Evolutionary conservation across 2,888 invertebrate species (phyloP).

Genomic region (Neuroscelio doddi): DNA sequence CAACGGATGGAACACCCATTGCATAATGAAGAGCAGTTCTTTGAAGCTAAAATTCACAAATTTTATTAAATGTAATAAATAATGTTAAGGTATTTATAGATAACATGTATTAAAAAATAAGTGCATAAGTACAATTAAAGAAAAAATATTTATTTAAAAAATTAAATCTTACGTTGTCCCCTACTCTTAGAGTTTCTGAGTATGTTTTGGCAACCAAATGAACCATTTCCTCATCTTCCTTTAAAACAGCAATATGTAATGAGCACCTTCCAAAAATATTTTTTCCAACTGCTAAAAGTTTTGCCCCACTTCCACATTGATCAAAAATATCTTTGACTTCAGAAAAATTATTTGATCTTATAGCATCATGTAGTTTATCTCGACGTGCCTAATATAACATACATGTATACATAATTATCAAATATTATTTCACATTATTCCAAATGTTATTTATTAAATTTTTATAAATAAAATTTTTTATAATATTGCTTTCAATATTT

Average conservation of each 20-base stretch:
- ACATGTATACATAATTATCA: no score
- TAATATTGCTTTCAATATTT: no score
- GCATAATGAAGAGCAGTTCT: slow-evolving; percentile 92
- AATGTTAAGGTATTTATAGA: no score
- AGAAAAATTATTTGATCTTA: slow-evolving; percentile 78
- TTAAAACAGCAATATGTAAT: slow-evolving; percentile 89
- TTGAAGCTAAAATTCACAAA: slow-evolving; percentile 79
- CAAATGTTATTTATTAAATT: no score
- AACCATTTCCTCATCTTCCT: slow-evolving; percentile 87
- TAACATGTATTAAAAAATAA: no score
- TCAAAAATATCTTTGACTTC: slow-evolving; percentile 75
- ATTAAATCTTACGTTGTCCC: slow-evolving; percentile 92
- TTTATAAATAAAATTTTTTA: no score
- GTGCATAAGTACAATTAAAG: no score
- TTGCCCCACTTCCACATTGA: slow-evolving; percentile 74
- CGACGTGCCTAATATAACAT: slow-evolving; percentile 85
- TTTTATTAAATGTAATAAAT: no score
- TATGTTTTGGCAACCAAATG: slow-evolving; percentile 82
- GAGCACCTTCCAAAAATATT: slow-evolving; percentile 84
- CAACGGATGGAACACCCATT: slow-evolving; percentile 90
- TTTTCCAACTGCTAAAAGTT: slow-evolving; percentile 76
- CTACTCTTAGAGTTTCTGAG: slow-evolving; percentile 82
- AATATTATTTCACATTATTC: no score
- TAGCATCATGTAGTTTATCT: slow-evolving; percentile 83
- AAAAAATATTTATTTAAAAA: no score